Conservation (phyloP, 2,113 vertebrate genomes). For the Ptychochromis oligacanthus region DNA sequence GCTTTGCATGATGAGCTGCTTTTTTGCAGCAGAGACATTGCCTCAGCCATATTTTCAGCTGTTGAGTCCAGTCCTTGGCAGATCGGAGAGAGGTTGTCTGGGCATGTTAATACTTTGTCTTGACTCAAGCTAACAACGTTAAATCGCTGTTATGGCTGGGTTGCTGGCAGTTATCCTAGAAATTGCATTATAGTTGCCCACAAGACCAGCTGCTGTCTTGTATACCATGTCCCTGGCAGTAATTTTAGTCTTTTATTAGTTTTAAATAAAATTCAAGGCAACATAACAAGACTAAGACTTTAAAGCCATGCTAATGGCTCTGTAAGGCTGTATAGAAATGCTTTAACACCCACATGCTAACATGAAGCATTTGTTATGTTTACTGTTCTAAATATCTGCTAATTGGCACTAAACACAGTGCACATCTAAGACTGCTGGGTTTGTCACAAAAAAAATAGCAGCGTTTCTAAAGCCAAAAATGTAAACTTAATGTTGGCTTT, state of each 20-base stretch:
- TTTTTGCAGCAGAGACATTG: not conserved
- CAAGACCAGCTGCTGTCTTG: slow-evolving; percentile 15
- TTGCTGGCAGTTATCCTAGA: slow-evolving; percentile 20
- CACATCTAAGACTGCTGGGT: not conserved
- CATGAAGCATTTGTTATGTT: not conserved
- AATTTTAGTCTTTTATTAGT: not conserved
- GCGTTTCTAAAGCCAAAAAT: not conserved
- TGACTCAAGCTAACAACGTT: slow-evolving; percentile 43
- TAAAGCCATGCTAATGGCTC: not conserved
- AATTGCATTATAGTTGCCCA: slow-evolving; percentile 29
- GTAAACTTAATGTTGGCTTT: not conserved
- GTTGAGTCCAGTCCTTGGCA: not conserved
- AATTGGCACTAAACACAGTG: not conserved
- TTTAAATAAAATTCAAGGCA: not conserved
- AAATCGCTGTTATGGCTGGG: slow-evolving; percentile 13
- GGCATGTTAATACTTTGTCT: slow-evolving; percentile 32
- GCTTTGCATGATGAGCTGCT: slow-evolving; percentile 7
- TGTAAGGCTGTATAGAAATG: not conserved
- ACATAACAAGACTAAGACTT: not conserved
- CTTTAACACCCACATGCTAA: not conserved
- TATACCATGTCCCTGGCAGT: not conserved
- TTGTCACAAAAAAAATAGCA: too few species aligned
- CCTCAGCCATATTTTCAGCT: slow-evolving; percentile 13
- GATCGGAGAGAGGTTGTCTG: slow-evolving; percentile 21
- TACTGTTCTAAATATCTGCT: not conserved